Evolutionary conservation across 2,797 vertebrate genomes (phyloP).

Genomic region (Capromys pilorides): DNA sequence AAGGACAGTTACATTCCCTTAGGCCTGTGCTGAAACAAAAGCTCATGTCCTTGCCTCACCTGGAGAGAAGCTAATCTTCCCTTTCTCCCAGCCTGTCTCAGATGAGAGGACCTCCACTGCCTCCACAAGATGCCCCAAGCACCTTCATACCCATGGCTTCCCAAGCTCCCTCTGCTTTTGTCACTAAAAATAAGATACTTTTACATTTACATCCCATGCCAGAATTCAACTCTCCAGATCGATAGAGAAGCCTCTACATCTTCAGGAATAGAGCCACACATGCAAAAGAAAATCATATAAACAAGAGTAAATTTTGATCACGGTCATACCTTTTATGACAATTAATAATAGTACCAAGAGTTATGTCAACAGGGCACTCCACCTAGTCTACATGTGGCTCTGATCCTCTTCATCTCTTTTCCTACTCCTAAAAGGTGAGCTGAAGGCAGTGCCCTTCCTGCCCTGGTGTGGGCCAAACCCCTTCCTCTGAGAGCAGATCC

Average conservation of each 20-base stretch:
- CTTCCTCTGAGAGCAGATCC: neutral
- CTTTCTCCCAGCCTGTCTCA: neutral
- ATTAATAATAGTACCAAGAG: neutral
- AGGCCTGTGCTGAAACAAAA: neutral
- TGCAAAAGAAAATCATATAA: neutral
- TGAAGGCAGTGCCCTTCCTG: neutral
- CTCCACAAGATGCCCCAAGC: neutral
- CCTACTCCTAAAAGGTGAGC: neutral
- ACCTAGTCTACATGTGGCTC: neutral
- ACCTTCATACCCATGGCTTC: neutral
- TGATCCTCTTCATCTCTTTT: neutral
- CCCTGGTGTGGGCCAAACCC: neutral
- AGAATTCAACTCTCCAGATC: neutral
- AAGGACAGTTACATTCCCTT: neutral
- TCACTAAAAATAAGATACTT: conserved; percentile 18
- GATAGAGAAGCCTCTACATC: neutral
- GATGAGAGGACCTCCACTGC: too few species aligned
- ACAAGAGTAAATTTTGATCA: neutral
- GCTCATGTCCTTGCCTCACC: neutral
- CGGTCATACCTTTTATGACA: neutral
- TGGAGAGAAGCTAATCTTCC: neutral
- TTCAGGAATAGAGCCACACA: neutral
- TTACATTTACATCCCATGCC: neutral
- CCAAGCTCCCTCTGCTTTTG: neutral
- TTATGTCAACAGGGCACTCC: neutral